Evolutionary conservation across 53 echinoderm and acorn worm genomes (phyloP), one percentile per base, ranked within the genome.

Genomic region (Patiria pectinifera): DNA sequence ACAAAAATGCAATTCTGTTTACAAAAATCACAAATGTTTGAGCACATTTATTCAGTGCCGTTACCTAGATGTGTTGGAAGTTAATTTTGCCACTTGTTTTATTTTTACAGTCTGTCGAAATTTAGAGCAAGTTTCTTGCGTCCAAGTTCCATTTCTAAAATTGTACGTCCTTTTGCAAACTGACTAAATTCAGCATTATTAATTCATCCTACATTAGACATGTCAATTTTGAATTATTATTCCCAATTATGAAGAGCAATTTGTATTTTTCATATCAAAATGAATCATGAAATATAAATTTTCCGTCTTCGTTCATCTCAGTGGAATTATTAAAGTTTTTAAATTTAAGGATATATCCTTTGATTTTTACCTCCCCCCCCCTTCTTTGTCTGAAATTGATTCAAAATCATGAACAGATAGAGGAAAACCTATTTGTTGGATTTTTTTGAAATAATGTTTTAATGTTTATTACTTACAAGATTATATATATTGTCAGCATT

Each of bases 391-490:
- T 26, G 85, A 44, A 16, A 83, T 22, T 70, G 70, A 18, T 77
- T 43, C 77, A 77, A 77, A 77, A 77, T 71, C n/a, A 35, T 3
- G 19, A 71, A 48, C n/a, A 22, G 59, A 76, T 12, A 69, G 72
- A 77, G 43, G 35, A 12, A 18, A 18, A 43, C 71, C 15, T 74
- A 9, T 82, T 59, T 82, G 58, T 82, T 82, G 2, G 6, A n/a
- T 48, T 82, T 59, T 47, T 87, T 77, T 76, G 77, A 77, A 60
- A 87, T 59, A 87, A 24, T 59, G 61, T 87, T 87, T 87, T 87
- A 87, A 87, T 87, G 87, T 87, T 87, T 58, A 82, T 87, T 72
- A 85, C 85, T 85, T 85, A 77, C 24, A 76, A 71, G 43, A 24
- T 14, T 87, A 82, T 82, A 21, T 74, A 18, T 85, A 66, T 83